Evolutionary conservation across 2,888 invertebrate genomes (phyloP), one percentile per base, ranked within the genome.

Genomic region (Tinea semifulvella): DNA sequence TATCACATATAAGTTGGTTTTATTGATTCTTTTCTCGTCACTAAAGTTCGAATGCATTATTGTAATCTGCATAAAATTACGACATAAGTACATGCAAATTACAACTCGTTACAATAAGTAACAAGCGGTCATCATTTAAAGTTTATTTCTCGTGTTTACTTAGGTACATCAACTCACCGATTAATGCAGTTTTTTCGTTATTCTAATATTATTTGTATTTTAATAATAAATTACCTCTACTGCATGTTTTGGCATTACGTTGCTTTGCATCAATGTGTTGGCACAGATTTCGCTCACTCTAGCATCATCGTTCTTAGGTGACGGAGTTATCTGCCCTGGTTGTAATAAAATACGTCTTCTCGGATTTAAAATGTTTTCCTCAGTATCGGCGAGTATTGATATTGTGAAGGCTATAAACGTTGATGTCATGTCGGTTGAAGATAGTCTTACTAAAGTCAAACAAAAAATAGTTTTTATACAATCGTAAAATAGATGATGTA

Each of bases 341-440:
- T 66, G 56, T 38, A 76, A 49, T 2, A 53, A 49, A 0, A 54
- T 52, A 0, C 68, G 73, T 43, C 56, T 70, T 1, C 75, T 56
- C 1, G 61, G 60, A 43, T 80, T 80, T 13, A 58, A 56, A 5
- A 59, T 60, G 38, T 77, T 75, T 0, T 48, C 43, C 17, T 48
- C 51, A 1, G 60, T 60, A 20, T 73, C 74, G 39, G 64, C 76
- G 16, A 55, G 60, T 0, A 68, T 60, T 2, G 66, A 73, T 53
- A 79, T 75, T 1, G 73, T 67, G 46, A 76, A 79, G 0, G 72
- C 79, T 11, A 75, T 77, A 51, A 80, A 80, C 0, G 63, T 56
- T 1, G 71, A 57, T 7, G 50, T 50, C 0, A 50, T 53, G 17
- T 73, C 70, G 31, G 60, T 59, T 1, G 75, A 60, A 42, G 57